Percentiles rank a stretch among this genome's conserved stretches.
phyloP scores from a whole-genome alignment of 2,113 vertebrate species.

The Hypomesus transpacificus region DNA sequence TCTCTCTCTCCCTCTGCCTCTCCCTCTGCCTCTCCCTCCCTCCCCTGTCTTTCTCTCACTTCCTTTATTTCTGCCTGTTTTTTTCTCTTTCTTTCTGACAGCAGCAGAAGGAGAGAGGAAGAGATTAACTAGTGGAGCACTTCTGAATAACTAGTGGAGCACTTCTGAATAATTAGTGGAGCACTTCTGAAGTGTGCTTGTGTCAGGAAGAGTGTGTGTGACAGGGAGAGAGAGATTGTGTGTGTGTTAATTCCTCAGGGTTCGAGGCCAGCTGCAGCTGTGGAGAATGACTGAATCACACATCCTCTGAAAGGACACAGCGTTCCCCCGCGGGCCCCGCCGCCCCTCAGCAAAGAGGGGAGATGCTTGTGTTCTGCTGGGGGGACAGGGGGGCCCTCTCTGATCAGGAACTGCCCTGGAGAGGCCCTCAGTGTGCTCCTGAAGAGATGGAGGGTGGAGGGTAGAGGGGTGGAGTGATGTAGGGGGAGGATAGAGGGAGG shows the following conservation, averaged over 20 bases:
- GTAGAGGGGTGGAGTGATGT: no score
- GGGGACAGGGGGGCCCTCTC: background rate
- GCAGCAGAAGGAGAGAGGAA: no score
- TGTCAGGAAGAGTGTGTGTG: background rate
- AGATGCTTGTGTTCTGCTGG: background rate
- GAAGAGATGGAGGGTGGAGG: no score
- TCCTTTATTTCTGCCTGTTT: background rate
- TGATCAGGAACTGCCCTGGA: no score
- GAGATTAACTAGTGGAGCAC: no score
- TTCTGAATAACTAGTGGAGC: no score
- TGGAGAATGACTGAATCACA: slow-evolving; percentile 12
- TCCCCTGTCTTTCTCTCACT: no score
- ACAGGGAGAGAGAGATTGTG: background rate
- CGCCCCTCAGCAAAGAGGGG: background rate
- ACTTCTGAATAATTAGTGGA: no score
- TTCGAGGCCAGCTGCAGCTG: slow-evolving; percentile 19
- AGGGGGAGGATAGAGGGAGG: no score
- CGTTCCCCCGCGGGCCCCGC: background rate
- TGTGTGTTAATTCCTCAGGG: slow-evolving; percentile 1
- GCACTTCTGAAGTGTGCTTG: no score
- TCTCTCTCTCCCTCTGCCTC: background rate
- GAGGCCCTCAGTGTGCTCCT: no score
- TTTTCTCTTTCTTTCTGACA: background rate
- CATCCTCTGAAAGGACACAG: slow-evolving; percentile 2
- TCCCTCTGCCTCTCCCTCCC: no score